Percentiles rank a stretch among this genome's conserved stretches.
Evolutionary conservation across 2,113 vertebrate genomes (phyloP).

Genomic region (Psittacus erithacus): DNA sequence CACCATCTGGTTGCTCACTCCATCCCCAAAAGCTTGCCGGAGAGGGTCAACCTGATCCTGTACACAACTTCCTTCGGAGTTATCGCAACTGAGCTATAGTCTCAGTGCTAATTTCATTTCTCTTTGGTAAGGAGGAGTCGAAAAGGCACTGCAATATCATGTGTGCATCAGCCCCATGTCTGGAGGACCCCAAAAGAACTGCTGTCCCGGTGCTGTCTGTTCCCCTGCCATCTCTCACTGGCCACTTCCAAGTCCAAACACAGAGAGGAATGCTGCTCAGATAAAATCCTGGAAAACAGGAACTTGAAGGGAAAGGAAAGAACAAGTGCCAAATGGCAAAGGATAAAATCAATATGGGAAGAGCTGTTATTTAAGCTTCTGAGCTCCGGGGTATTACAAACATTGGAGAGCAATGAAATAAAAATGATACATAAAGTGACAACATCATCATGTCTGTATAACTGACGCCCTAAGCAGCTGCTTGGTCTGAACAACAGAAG

Average conservation of each 20-base stretch:
- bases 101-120: background rate
- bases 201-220: background rate
- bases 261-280: background rate
- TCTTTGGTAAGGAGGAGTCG: background rate
- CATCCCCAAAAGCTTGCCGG: background rate
- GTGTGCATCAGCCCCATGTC: background rate
- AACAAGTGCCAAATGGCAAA: constrained; percentile 28
- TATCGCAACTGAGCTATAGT: background rate
- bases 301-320: constrained; percentile 37
- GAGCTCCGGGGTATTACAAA: constrained; percentile 39
- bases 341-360: constrained; percentile 44
- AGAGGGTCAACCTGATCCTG: background rate
- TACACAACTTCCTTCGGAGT: background rate
- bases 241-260: background rate
- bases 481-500: constrained; percentile 64
- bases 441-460: constrained; percentile 28
- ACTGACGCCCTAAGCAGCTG: constrained; percentile 44
- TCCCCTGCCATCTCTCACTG: background rate
- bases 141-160: background rate
- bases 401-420: constrained; percentile 60
- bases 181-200: background rate
- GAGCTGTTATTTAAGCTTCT: constrained; percentile 48
- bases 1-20: background rate
- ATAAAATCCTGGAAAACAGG: constrained; percentile 39
- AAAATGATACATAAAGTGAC: constrained; percentile 65